Evolutionary conservation across 2,888 invertebrate genomes (phyloP), one percentile per base, ranked within the genome.

Genomic region (Eutolmus rufibarbis): DNA sequence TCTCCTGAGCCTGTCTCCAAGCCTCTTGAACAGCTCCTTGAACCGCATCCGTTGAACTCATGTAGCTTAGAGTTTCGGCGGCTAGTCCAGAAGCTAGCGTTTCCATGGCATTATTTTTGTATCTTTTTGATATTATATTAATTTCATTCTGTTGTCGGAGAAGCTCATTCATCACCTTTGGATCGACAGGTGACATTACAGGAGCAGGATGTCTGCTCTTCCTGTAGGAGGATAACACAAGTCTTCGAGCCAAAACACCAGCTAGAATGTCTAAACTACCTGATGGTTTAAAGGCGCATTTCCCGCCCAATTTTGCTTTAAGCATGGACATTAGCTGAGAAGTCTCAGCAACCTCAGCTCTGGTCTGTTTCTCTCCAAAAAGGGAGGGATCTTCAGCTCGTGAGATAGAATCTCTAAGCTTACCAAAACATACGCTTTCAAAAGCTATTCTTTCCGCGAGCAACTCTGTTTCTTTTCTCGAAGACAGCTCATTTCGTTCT

Each of bases 401-500:
- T 87, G 94, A 93, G 84, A 96, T 93, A 81, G 96, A 95, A 91
- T 96, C 95, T 89, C 95, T 95, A 89, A 96, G 94, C 90, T 95
- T 94, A 88, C 95, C 94, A 88, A 96, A 94, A 87, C 96, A 94
- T 34, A 96, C 95, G 87, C 96, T 95, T 92, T 97, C 97, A 91
- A 95, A 97, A 0, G 97, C 96, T 28, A 97, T 93, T 90, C 96
- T 95, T 92, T 97, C 97, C 1, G 97, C 96, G 87, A 96, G 92
- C 86, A 97, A 93, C 90, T 96, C 95, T 89, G 96, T 92, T 90
- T 95, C 95, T 89, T 95, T 95, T 78, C 94, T 94, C 88, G 94
- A 94, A 86, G 96, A 95, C 89, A 96, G 93, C 90, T 95, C 95
- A 87, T 95, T 95, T 14, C 94, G 94, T 90, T 95, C 95, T 89